These are phyloP conservation scores for Platynereis dumerilii DNA, from an alignment of 2,888 invertebrate genomes.

Conservation along the genomic window DNA sequence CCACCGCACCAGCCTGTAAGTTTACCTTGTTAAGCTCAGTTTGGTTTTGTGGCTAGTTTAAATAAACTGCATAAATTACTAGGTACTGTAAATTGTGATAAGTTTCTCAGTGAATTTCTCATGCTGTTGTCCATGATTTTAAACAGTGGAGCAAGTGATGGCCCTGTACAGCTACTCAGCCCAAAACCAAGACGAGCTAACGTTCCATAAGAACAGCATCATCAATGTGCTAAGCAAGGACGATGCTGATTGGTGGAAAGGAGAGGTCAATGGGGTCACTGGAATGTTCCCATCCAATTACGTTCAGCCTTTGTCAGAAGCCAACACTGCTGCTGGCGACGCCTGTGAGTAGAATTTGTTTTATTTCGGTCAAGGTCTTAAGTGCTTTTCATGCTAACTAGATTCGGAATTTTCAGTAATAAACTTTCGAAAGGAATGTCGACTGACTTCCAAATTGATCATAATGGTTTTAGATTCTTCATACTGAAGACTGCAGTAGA, in stretches of 20 bases:
- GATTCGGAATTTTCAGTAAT: not conserved
- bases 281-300: slow-evolving; percentile 97
- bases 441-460: no score
- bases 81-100: no score
- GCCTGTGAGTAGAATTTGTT: slow-evolving; percentile 50
- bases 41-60: no score
- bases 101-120: no score
- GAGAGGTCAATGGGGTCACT: slow-evolving; percentile 84
- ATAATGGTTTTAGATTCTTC: no score
- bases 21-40: no score
- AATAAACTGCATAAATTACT: no score
- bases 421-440: not conserved
- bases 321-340: slow-evolving; percentile 11
- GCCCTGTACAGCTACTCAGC: slow-evolving; percentile 59
- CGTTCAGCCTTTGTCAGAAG: slow-evolving; percentile 70
- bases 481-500: no score
- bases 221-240: slow-evolving; percentile 76
- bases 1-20: slow-evolving; percentile 28
- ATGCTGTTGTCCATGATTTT: no score
- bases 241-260: slow-evolving; percentile 98
- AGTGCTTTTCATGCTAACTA: not conserved
- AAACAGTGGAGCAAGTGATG: slow-evolving; percentile 75
- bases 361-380: not conserved
- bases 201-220: slow-evolving; percentile 59
- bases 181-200: slow-evolving; percentile 60